phyloP scores from a whole-genome alignment of 2,113 vertebrate species.

The Todiramphus saurophagus region DNA sequence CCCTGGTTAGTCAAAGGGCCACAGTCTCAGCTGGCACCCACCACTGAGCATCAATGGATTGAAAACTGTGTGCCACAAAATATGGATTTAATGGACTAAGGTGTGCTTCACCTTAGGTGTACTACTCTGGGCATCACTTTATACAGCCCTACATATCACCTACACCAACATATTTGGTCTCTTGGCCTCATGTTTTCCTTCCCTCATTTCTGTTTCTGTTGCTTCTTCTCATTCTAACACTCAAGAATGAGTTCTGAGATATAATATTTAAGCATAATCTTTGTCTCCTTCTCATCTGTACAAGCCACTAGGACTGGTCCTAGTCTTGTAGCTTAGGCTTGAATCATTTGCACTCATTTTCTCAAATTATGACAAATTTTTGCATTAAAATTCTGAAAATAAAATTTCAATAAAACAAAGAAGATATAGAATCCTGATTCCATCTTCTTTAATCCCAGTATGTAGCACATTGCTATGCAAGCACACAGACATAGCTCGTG shows the following conservation, averaged over 20 bases:
- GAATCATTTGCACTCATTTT: not conserved
- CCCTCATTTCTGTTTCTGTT: not conserved
- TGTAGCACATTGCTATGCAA: not conserved
- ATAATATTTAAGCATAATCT: not conserved
- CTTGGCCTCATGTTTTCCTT: not conserved
- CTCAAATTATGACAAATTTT: not conserved
- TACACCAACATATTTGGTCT: not conserved
- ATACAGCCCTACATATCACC: not conserved
- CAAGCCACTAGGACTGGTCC: not conserved
- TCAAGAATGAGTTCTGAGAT: not conserved
- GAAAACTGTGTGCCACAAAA: accelerated
- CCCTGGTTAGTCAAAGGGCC: not conserved
- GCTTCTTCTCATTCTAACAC: not conserved
- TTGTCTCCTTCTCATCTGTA: not conserved
- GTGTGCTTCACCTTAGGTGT: not conserved
- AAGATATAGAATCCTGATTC: not conserved
- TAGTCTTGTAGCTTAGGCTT: not conserved
- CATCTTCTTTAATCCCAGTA: not conserved
- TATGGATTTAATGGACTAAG: accelerated
- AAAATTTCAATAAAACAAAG: not conserved
- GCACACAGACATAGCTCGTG: not conserved
- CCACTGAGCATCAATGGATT: accelerated
- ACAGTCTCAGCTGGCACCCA: not conserved
- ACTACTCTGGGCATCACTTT: not conserved
- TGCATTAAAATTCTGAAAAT: not conserved